Evolutionary conservation across 2,797 vertebrate genomes (phyloP), one percentile per base, ranked within the genome.

Genomic region (Clarias platycephalus): DNA sequence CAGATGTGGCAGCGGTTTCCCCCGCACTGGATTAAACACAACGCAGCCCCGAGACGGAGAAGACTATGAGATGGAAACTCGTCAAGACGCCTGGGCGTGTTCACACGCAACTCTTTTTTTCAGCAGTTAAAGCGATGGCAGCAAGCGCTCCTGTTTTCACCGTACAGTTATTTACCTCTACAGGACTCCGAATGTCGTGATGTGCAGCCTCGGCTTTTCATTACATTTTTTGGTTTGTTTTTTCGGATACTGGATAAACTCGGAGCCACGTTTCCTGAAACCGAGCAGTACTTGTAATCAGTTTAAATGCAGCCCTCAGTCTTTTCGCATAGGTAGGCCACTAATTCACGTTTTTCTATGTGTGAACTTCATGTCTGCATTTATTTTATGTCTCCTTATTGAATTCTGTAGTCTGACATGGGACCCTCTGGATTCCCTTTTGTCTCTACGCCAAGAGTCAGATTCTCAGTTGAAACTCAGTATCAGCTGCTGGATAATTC

Each of bases 71-170:
- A 63, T 49, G 71, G 55, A 71, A 82, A 58, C 22, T 71, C 15
- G 37, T 83, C 18, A 15, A 64, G 60, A 75, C 53, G n/a, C n/a
- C 58, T 63, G 81, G 81, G 58, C n/a, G 66, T 82, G 70, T 74
- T 49, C 67, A 40, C 31, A 3, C 22, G 20, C 81, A n/a, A 44
- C 58, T 75, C 31, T 49, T 18, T 53, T 26, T 18, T 26, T 2
- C 57, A 40, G 24, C 37, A 22, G 53, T 22, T 49, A 2, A 44
- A 72, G 49, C 53, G 64, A 64, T 75, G n/a, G 34, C 20, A 49
- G 26, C 24, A 15, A 28, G 49, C 20, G 18, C 28, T n/a, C 44
- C 37, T 44, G 1, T 15, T 49, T 49, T 80, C 37, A n/a, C 70
- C 22, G 1, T 31, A n/a, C 80, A 37, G 34, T 71, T 82, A 71